Evolutionary conservation across 2,797 vertebrate species (phyloP).

Genomic region (Tokudaia tokunoshimensis): DNA sequence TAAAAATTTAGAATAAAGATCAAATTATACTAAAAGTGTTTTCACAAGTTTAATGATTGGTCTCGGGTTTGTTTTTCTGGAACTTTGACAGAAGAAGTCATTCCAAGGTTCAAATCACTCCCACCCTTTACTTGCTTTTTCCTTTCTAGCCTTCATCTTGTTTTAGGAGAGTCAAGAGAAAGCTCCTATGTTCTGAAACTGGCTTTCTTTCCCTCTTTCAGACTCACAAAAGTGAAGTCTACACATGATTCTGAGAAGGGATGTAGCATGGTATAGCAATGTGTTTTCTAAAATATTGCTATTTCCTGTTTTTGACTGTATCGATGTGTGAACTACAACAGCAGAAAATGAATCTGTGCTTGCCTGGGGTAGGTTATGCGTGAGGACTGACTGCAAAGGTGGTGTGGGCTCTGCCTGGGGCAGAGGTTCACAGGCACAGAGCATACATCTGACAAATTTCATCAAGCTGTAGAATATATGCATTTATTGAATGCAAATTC

Average conservation of each 20-base stretch:
- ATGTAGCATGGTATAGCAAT: neutral
- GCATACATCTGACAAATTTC: neutral
- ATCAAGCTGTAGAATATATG: neutral
- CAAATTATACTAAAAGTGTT: slow-evolving; percentile 50
- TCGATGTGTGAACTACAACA: neutral
- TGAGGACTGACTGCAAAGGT: neutral
- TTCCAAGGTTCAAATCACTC: slow-evolving; percentile 61
- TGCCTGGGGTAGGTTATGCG: neutral
- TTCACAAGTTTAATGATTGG: slow-evolving; percentile 55
- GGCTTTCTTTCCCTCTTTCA: slow-evolving; percentile 2
- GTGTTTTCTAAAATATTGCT: neutral
- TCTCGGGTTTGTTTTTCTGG: slow-evolving; percentile 65
- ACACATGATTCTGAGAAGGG: neutral
- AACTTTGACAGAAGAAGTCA: slow-evolving; percentile 49
- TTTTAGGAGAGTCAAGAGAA: neutral
- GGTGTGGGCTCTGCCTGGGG: neutral
- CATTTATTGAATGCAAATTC: neutral
- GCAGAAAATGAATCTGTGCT: neutral
- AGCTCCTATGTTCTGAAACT: neutral
- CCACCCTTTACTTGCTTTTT: neutral
- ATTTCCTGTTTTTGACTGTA: neutral
- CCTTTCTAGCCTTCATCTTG: neutral
- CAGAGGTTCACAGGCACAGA: neutral
- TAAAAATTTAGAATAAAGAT: slow-evolving; percentile 34
- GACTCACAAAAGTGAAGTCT: neutral